phyloP scores from a whole-genome alignment of 2,797 vertebrate species.

The Pipistrellus pipistrellus region DNA sequence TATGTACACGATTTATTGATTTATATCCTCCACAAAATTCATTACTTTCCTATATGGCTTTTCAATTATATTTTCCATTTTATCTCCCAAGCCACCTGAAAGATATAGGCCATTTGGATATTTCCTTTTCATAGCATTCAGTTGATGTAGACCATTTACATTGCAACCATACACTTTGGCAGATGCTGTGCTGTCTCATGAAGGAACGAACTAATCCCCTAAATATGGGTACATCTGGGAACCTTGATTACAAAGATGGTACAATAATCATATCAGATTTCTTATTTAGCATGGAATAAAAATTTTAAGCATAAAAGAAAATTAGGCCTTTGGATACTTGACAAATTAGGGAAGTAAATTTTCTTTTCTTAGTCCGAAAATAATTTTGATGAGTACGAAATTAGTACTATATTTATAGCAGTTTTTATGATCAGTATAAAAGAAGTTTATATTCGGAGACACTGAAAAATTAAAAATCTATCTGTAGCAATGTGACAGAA shows the following conservation, averaged over 20 bases:
- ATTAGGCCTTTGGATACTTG: not conserved
- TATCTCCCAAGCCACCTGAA: not conserved
- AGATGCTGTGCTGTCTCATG: not conserved
- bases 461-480: constrained; percentile 17
- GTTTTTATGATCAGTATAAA: not conserved
- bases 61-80: not conserved
- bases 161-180: not conserved
- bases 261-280: constrained; percentile 24
- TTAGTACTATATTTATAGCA: constrained; percentile 25
- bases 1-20: not conserved
- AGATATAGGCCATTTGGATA: not conserved
- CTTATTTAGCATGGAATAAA: not conserved
- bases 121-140: not conserved
- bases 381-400: constrained; percentile 29
- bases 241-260: not conserved
- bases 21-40: not conserved
- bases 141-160: not conserved
- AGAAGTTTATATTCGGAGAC: not conserved
- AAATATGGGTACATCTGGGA: not conserved
- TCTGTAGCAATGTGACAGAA: not conserved
- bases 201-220: not conserved
- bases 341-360: not conserved
- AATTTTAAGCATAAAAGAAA: not conserved
- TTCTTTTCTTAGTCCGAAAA: not conserved
- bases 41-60: not conserved